Percentiles rank a stretch among this genome's conserved stretches.
phyloP scores from a whole-genome alignment of 2,113 vertebrate genomes.

The Leucoraja erinaceus region DNA sequence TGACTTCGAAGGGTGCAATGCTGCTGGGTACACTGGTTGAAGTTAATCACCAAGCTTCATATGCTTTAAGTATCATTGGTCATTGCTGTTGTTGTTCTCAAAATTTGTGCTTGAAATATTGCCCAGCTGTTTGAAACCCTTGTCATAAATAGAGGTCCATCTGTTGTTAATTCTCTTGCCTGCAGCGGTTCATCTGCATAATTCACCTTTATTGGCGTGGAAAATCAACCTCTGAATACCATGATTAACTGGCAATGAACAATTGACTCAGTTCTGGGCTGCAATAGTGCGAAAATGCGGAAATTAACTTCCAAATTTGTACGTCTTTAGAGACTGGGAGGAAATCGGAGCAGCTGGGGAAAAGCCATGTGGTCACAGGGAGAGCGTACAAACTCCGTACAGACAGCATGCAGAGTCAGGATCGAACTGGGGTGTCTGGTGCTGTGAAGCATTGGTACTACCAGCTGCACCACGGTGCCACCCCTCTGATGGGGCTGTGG shows the following conservation, averaged over 20 bases:
- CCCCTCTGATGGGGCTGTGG: too few relatives aligned
- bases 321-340: too few relatives aligned
- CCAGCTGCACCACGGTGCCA: too few relatives aligned
- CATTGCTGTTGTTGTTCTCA: slow-evolving; percentile 55
- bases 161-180: slow-evolving; percentile 55
- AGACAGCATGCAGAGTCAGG: too few relatives aligned
- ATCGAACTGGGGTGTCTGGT: too few relatives aligned
- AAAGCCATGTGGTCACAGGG: too few relatives aligned
- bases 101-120: slow-evolving; percentile 68
- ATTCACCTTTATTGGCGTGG: slow-evolving; percentile 46
- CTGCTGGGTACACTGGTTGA: slow-evolving; percentile 60
- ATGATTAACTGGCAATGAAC: slow-evolving; percentile 1
- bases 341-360: too few relatives aligned
- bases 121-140: slow-evolving; percentile 51
- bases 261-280: neutral
- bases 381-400: too few relatives aligned
- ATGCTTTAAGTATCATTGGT: slow-evolving; percentile 54
- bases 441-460: too few relatives aligned
- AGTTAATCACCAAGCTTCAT: slow-evolving; percentile 64
- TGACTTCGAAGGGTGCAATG: slow-evolving; percentile 66
- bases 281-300: neutral
- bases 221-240: neutral
- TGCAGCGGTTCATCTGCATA: slow-evolving; percentile 55
- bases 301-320: too few relatives aligned
- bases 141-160: slow-evolving; percentile 60